Base-by-base conservation (phyloP, 1,140 invertebrate genomes). In the Aphelenchoides avenae region DNA sequence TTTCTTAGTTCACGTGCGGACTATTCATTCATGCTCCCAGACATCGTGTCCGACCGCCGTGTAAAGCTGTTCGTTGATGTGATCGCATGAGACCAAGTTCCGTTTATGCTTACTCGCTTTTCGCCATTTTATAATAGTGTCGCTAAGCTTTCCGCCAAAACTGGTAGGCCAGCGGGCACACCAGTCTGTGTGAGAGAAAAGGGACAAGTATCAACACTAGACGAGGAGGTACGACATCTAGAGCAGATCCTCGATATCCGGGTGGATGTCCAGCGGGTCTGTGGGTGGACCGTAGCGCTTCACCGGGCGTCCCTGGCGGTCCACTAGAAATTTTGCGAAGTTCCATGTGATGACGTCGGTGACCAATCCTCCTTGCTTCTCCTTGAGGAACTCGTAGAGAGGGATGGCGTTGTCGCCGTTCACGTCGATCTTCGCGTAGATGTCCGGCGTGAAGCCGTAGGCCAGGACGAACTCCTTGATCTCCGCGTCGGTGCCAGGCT, bases 301-400 rank as follows among this genome's bases (percentile, higher is more conserved):
- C 36, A 66, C 52, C 15, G 56, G 40, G 9, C 64, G 48, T 31
- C 64, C 64, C 15, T 69, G n/a, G 13, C 44, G 27, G 44, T 66
- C 31, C 9, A 66, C 59, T 34, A 66, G 41, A 37, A 66, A 58
- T 44, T 68, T 68, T 3, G 66, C 70, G 40, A 68, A 68, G 34
- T 68, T 68, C 66, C 66, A 68, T 50, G 68, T 68, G 57, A 68
- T 66, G 7, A 52, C 53, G 40, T 70, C 57, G 40, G 66, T 37
- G n/a, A 57, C 36, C n/a, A 43, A 41, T n/a, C 64, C 64, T 9
- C 42, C 56, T 31, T 68, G 29, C 15, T 66, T 60, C n/a, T 64
- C 51, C 61, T 68, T 68, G 39, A 68, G 40, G 43, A 66, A 68
- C 9, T 37, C 18, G 37, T 39, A 68, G n/a, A 68, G 30, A n/a